phyloP scores from a whole-genome alignment of 2,888 invertebrate species.

The Tetragnatha montana region DNA sequence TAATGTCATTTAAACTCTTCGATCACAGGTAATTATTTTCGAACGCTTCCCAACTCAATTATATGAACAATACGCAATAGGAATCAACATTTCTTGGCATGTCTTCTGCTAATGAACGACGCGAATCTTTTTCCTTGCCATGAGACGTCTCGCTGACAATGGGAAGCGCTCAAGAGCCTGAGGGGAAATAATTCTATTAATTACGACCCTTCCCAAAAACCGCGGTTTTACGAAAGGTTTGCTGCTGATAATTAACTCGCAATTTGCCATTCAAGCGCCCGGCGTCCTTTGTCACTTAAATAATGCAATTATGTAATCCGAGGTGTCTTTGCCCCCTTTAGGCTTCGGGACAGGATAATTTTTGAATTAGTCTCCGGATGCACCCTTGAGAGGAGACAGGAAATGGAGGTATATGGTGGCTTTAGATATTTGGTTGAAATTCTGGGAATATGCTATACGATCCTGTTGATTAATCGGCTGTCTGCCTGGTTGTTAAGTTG shows the following conservation, averaged over 20 bases:
- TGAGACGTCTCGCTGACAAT: neutral
- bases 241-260: constrained; percentile 34
- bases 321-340: neutral
- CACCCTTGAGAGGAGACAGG: neutral
- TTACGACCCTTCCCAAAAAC: neutral
- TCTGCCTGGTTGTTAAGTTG: no score
- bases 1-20: no score
- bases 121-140: no score
- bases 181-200: constrained; percentile 7
- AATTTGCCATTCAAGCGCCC: constrained; percentile 28
- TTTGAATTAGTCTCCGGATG: neutral
- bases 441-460: no score
- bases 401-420: neutral
- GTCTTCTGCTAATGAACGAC: no score
- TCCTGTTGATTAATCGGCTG: no score
- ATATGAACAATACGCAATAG: no score
- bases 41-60: no score
- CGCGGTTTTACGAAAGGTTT: constrained; percentile 3
- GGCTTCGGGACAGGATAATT: neutral
- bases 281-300: constrained; percentile 30
- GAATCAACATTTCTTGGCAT: no score
- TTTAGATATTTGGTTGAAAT: no score
- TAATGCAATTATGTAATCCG: constrained; percentile 38
- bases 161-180: neutral
- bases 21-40: no score